Evolutionary conservation across 2,797 vertebrate species (phyloP).

Genomic region (Halcyon badia): DNA sequence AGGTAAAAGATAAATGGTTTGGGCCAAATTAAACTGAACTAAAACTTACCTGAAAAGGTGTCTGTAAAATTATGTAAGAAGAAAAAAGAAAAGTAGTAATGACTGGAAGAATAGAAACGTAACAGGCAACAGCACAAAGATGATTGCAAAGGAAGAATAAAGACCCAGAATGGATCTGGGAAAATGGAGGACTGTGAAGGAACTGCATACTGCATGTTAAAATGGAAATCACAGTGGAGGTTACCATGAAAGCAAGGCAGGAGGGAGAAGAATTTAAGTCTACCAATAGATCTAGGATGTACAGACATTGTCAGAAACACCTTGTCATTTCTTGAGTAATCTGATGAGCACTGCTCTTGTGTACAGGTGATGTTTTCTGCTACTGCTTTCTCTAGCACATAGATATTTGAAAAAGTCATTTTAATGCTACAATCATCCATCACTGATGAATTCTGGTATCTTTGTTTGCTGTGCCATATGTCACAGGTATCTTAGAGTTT

Average conservation of each 20-base stretch:
- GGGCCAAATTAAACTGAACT: background rate
- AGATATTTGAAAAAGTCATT: background rate
- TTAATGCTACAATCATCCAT: background rate
- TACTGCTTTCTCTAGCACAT: background rate
- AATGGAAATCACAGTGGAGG: background rate
- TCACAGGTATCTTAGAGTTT: background rate
- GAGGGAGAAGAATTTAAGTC: background rate
- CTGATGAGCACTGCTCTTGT: background rate
- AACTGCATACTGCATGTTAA: background rate
- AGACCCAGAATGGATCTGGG: background rate
- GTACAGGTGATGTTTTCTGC: background rate
- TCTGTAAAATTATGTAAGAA: background rate
- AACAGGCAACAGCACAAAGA: background rate
- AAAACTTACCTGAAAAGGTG: background rate
- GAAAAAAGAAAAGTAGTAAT: background rate
- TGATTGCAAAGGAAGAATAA: background rate
- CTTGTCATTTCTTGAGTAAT: background rate
- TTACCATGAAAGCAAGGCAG: background rate
- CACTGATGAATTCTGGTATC: background rate
- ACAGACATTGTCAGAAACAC: background rate
- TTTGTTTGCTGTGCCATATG: fast-evolving
- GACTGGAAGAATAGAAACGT: background rate
- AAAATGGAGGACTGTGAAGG: background rate
- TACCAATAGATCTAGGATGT: background rate
- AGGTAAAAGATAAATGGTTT: background rate